phyloP scores from a whole-genome alignment of 64 coral and sea anemone genomes.

The Platygyra sinensis region DNA sequence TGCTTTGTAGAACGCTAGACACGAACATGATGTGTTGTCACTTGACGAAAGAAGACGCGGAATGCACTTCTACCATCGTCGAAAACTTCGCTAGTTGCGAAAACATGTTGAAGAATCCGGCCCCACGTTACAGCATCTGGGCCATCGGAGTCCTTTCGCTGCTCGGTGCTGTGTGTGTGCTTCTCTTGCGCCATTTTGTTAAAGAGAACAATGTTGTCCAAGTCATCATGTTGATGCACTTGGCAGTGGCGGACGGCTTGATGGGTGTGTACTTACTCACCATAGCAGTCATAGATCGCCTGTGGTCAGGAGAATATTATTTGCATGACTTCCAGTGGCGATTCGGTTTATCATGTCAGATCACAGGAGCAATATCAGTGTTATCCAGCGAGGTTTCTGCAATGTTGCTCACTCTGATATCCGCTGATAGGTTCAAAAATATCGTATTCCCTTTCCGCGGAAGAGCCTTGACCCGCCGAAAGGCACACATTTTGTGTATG shows the following conservation, averaged over 20 bases:
- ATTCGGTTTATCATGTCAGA: conserved; percentile 1
- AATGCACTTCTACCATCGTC: not conserved
- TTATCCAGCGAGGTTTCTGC: not conserved
- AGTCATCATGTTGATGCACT: conserved; percentile 11
- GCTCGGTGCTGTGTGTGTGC: conserved; percentile 5
- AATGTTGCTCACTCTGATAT: not conserved
- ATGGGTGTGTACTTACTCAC: conserved; percentile 42
- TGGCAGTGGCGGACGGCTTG: conserved; percentile 35
- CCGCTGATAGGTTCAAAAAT: not conserved
- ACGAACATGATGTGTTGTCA: not conserved
- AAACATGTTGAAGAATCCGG: not conserved
- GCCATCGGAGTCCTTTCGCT: conserved; percentile 11
- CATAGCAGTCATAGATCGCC: not conserved
- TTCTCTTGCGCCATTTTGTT: not conserved
- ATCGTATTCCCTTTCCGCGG: not conserved
- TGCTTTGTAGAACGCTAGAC: not conserved
- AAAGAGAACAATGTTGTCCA: conserved; percentile 17
- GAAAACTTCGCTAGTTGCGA: conserved; percentile 26
- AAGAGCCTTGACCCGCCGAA: not conserved
- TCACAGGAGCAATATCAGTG: conserved; percentile 2
- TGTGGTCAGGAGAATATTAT: conserved; percentile 48
- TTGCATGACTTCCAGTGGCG: conserved; percentile 45
- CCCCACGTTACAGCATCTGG: conserved; percentile 14
- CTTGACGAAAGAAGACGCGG: not conserved
- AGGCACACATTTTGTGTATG: not conserved